Evolutionary conservation across 1,140 invertebrate species (phyloP), one percentile per base, ranked within the genome.

Genomic region (Cydia splendana): DNA sequence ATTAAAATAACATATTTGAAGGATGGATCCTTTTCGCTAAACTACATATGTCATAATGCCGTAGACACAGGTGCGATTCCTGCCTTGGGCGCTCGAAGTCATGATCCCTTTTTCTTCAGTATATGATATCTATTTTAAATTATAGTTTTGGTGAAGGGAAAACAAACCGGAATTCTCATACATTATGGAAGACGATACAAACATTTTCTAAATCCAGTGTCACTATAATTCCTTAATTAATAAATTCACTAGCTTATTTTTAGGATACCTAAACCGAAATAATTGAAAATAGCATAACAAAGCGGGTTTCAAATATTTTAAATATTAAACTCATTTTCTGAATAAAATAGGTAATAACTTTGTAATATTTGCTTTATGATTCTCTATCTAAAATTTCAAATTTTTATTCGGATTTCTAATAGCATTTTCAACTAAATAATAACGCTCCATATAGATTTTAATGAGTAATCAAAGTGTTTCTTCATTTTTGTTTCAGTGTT

Each of bases 141-240:
- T 12, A 71, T 71, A 71, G 34, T 42, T 38, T n/a, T 20, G n/a
- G 15, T 71, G 65, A 80, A 83, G 80, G 78, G 83, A 89, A 92
- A 81, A 69, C 83, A 89, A 87, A 84, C 83, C 82, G 79, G 83
- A 87, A 83, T 85, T 80, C 76, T 84, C 85, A 80, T 92, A 92
- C 84, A 85, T 88, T 88, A 91, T 93, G 91, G 91, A 93, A 93
- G 91, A 93, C 91, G 84, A 89, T 91, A 91, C 81, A 88, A 86
- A 89, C 84, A 81, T 85, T 81, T 42, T 83, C 88, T 91, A 90
- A 62, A 62, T 80, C 77, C 81, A 77, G 15, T 75, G 73, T 62
- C 48, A 76, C 65, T 77, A 77, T 65, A 45, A 30, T 79, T 51
- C 20, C 65, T 75, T 78, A 76, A 76, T 69, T 71, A 71, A 71